Conservation (phyloP, 2,888 invertebrate species). For the Chesias legatella region DNA sequence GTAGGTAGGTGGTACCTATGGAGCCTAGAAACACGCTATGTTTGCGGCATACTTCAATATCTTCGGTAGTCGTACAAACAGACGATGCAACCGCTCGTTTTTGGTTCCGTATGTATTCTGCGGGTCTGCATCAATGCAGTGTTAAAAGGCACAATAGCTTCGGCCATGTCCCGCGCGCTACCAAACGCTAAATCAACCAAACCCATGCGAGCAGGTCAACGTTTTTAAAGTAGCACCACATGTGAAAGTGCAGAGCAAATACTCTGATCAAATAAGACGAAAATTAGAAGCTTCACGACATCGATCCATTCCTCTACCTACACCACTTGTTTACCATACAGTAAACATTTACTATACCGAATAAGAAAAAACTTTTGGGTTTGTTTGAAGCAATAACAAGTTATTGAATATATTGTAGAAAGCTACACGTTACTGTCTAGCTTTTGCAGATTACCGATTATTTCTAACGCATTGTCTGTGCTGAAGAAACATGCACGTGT, state of each 20-base stretch:
- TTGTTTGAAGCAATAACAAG: neutral
- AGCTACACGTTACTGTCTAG: constrained; percentile 36
- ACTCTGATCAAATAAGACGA: constrained; percentile 64
- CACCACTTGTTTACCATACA: constrained; percentile 30
- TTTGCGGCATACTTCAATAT: constrained; percentile 62
- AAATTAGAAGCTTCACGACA: constrained; percentile 56
- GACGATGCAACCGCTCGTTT: constrained; percentile 31
- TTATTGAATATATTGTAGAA: constrained; percentile 32
- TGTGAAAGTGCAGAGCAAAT: constrained; percentile 73
- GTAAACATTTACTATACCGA: constrained; percentile 21
- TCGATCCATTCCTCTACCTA: constrained; percentile 41
- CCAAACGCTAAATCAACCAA: constrained; percentile 60
- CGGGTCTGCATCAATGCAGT: constrained; percentile 25
- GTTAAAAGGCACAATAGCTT: constrained; percentile 28
- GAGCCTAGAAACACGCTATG: constrained; percentile 50
- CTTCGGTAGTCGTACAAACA: constrained; percentile 51
- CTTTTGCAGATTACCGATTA: constrained; percentile 51
- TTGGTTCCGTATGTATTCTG: constrained; percentile 7
- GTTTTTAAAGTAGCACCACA: constrained; percentile 72
- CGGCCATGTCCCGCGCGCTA: constrained; percentile 38
- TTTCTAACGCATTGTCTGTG: constrained; percentile 45
- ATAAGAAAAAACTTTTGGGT: constrained; percentile 9
- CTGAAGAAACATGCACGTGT: constrained; percentile 41
- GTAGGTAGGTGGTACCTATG: constrained; percentile 25
- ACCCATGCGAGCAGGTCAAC: constrained; percentile 66